phyloP scores from a whole-genome alignment of 2,797 vertebrate species.

The Danio kyathit region DNA sequence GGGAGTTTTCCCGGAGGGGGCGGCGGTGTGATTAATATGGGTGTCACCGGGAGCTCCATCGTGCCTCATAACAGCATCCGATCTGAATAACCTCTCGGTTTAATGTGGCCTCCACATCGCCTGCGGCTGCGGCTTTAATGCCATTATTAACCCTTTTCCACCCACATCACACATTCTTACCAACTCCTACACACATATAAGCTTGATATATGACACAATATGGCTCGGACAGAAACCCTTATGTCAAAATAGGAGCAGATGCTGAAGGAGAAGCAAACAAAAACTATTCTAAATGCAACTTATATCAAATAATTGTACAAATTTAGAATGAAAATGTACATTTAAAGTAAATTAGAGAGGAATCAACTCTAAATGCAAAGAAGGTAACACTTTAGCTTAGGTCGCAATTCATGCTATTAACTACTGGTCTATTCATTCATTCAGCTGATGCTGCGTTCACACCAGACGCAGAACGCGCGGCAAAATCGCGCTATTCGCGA shows the following conservation, averaged over 20 bases:
- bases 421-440: too few relatives aligned
- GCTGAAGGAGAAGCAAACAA: background rate
- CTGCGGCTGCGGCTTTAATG: conserved; percentile 43
- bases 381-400: too few relatives aligned
- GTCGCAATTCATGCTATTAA: too few relatives aligned
- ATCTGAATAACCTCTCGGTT: conserved; percentile 56
- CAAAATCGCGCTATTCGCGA: too few relatives aligned
- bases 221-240: conserved; percentile 23
- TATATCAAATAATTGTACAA: background rate
- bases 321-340: too few relatives aligned
- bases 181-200: conserved; percentile 33
- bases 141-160: conserved; percentile 54
- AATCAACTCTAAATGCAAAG: too few relatives aligned
- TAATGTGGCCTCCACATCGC: conserved; percentile 45
- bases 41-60: conserved; percentile 48
- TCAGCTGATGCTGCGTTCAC: too few relatives aligned
- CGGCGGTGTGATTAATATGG: conserved; percentile 53
- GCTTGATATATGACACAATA: conserved; percentile 48
- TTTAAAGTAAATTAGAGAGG: too few relatives aligned
- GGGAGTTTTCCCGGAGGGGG: conserved; percentile 45
- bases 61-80: conserved; percentile 49
- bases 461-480: too few relatives aligned
- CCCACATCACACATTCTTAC: conserved; percentile 30
- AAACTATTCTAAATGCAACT: background rate
- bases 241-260: background rate